Evolutionary conservation across 2,113 vertebrate genomes (phyloP), one percentile per base, ranked within the genome.

Genomic region (Pachypanchax playfairii): DNA sequence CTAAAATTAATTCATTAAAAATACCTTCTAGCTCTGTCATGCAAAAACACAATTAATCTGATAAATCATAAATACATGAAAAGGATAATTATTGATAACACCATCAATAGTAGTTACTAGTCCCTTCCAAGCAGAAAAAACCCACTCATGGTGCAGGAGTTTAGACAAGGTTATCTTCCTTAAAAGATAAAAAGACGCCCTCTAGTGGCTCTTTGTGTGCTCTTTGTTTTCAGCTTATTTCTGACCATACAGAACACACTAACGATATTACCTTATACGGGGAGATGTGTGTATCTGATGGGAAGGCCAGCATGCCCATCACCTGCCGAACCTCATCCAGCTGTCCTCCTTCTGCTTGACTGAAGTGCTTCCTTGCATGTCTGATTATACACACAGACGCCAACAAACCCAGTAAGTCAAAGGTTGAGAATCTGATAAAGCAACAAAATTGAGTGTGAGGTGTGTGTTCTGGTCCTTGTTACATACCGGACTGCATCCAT

Each of bases 221-320:
- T 26, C 1, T 48, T 17, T 26, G 14, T 17, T 26, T 10, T 35
- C 13, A 12, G 2, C 31, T 11, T 35, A 35, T 35, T 12, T 35
- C 10, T 35, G 33, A 35, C 11, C 28, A 29, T n/a, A 2, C n/a
- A 10, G 1, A 18, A 10, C 3, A 9, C 7, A 22, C 20, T 18
- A 42, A 4, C 4, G 2, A 10, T 4, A n/a, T 68, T 92, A 96
- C 97, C 96, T 97, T 98, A 84, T 99, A 99, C 12, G 97, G 97
- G 14, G 96, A 98, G 85, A 99, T 98, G 55, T 99, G 97, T 14
- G 97, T 99, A 75, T 99, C 97, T 3, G 97, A 98, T 26, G 97
- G 97, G 84, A 99, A 99, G 57, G 97, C 97, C 90, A 99, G 87
- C 97, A 99, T 99, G 65, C 97, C 97, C 97, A 99, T 99, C 91